phyloP scores from a whole-genome alignment of 2,113 vertebrate species.

The Zosterops lateralis region DNA sequence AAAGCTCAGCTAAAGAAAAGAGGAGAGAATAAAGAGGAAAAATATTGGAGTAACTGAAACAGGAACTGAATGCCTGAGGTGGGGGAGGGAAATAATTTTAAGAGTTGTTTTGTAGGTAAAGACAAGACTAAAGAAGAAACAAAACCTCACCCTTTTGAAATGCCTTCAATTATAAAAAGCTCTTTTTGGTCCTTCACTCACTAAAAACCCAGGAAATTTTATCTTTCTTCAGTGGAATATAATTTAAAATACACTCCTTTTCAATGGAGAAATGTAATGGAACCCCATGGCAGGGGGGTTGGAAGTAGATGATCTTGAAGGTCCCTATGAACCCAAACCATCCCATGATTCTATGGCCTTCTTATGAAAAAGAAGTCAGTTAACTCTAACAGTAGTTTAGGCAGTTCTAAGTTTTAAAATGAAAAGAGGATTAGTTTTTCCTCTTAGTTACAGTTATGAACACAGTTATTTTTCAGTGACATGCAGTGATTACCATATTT shows the following conservation, averaged over 20 bases:
- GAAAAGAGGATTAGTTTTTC: not conserved
- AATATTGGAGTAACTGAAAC: not conserved
- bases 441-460: not conserved
- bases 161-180: not conserved
- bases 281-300: not conserved
- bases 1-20: not conserved
- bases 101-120: not conserved
- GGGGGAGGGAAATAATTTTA: rapidly evolving
- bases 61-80: not conserved
- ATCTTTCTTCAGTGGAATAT: not conserved
- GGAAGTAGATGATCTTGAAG: not conserved
- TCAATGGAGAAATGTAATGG: not conserved
- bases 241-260: not conserved
- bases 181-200: not conserved
- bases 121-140: not conserved
- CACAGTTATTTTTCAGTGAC: not conserved
- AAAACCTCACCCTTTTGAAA: not conserved
- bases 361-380: not conserved
- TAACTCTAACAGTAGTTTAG: not conserved
- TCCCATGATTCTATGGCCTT: not conserved
- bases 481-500: not conserved
- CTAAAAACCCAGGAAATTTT: rapidly evolving
- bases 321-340: not conserved
- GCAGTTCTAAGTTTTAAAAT: not conserved
- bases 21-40: not conserved